These are phyloP conservation scores for Portunus trituberculatus DNA, from an alignment of 1,140 invertebrate genomes.

Conservation along the genomic window DNA sequence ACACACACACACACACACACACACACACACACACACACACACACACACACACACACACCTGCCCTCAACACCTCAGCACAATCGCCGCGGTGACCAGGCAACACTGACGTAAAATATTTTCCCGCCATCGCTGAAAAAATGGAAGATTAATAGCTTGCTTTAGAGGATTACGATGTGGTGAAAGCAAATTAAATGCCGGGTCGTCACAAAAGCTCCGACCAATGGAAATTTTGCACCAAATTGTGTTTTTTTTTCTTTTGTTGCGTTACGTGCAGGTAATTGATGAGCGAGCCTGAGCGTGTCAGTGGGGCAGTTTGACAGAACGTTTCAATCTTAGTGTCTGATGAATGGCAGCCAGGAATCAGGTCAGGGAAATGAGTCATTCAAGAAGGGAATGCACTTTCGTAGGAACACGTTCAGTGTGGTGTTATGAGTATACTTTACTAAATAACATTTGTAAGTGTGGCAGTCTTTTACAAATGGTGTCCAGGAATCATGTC, in stretches of 20 bases:
- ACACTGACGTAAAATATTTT: not conserved
- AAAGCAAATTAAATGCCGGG: slow-evolving; percentile 13
- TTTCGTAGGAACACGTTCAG: too few species aligned
- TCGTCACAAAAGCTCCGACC: not conserved
- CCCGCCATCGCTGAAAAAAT: not conserved
- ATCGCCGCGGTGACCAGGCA: not conserved
- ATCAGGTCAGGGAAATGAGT: not conserved
- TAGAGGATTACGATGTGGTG: not conserved
- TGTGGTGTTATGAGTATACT: too few species aligned
- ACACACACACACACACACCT: not conserved
- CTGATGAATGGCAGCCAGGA: not conserved
- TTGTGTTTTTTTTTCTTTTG: not conserved
- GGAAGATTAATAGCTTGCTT: slow-evolving; percentile 22
- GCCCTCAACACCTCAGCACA: too few species aligned
- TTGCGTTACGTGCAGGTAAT: not conserved
- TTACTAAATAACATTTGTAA: too few species aligned
- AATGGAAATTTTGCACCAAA: not conserved
- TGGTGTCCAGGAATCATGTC: too few species aligned
- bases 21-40: too few species aligned
- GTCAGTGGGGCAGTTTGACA: not conserved
- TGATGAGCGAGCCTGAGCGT: not conserved
- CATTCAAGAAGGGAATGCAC: too few species aligned
- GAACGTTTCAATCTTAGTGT: not conserved
- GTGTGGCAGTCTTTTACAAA: too few species aligned
- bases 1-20: too few species aligned